Percentiles rank a stretch among this genome's conserved stretches.
Evolutionary conservation across 30 jellyfish, hydroid and myxozoan species (phyloP).

Genomic region (Hydra vulgaris): DNA sequence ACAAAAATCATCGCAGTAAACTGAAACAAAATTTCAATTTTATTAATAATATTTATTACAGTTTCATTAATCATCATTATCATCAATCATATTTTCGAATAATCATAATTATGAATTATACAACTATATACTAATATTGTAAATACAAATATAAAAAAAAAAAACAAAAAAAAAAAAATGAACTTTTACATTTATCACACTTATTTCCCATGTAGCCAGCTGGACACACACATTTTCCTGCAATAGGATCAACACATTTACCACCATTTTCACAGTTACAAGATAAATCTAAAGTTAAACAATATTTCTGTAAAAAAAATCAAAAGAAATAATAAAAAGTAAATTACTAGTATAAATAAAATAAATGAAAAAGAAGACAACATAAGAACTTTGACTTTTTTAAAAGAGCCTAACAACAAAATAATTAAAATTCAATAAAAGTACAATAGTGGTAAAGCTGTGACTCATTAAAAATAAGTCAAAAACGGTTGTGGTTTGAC

Average conservation of each 20-base stretch:
- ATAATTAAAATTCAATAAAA: too few relatives aligned
- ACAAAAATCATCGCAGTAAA: constrained; percentile 64
- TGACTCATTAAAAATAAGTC: too few relatives aligned
- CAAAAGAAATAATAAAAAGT: neutral
- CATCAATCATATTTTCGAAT: neutral
- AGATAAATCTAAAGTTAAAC: constrained; percentile 41
- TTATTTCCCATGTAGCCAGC: constrained; percentile 68
- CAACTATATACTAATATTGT: too few relatives aligned
- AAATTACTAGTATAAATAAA: neutral
- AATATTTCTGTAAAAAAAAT: constrained; percentile 22
- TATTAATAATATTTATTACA: neutral
- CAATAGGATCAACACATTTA: constrained; percentile 42
- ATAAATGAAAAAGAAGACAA: neutral
- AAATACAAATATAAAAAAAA: neutral
- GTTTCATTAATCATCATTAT: too few relatives aligned
- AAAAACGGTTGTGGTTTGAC: too few relatives aligned
- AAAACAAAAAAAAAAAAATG: neutral
- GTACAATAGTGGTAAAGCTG: too few relatives aligned
- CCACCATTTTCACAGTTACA: constrained; percentile 64
- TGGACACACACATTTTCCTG: constrained; percentile 59
- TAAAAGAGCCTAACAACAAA: too few relatives aligned
- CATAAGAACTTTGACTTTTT: too few relatives aligned
- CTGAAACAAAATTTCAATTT: constrained; percentile 16
- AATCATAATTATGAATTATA: constrained; percentile 3
- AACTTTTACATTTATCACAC: constrained; percentile 55